Percentiles rank a stretch among this genome's conserved stretches.
These are phyloP conservation scores for Callipepla squamata DNA, from an alignment of 2,113 vertebrate species.

Conservation along the genomic window DNA sequence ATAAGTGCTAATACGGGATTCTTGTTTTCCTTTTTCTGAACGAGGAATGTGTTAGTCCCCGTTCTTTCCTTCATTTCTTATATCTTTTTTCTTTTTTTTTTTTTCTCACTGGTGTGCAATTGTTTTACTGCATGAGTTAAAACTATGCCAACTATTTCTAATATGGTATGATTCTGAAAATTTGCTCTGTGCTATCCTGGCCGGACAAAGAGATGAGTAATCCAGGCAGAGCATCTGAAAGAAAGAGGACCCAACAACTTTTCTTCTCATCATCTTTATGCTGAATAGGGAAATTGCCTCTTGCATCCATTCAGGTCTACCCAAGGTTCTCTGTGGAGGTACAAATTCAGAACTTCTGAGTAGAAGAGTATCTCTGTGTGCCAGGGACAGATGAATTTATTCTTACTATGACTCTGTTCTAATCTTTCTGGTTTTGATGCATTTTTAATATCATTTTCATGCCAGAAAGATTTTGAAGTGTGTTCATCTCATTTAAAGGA, in stretches of 20 bases:
- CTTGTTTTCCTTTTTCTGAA: background rate
- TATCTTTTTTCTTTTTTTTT: background rate
- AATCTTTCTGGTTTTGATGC: background rate
- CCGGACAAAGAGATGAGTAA: background rate
- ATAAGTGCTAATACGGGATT: background rate
- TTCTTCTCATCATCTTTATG: background rate
- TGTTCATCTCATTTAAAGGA: background rate
- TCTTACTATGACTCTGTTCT: background rate
- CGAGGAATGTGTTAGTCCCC: background rate
- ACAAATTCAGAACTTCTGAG: accelerated
- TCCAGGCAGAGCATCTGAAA: background rate
- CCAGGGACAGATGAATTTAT: background rate
- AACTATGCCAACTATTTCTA: background rate
- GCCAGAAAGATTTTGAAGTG: background rate
- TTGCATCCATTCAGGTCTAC: background rate
- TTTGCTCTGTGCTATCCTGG: background rate
- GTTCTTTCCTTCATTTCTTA: background rate
- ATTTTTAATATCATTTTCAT: background rate
- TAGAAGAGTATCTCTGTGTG: background rate
- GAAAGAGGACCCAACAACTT: background rate
- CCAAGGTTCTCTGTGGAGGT: background rate
- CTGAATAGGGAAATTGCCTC: background rate
- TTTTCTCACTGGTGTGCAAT: background rate
- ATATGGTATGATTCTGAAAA: background rate
- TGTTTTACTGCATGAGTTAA: background rate